Base-by-base conservation (phyloP, 1,140 invertebrate species). In the Trinorchestia longiramus region DNA sequence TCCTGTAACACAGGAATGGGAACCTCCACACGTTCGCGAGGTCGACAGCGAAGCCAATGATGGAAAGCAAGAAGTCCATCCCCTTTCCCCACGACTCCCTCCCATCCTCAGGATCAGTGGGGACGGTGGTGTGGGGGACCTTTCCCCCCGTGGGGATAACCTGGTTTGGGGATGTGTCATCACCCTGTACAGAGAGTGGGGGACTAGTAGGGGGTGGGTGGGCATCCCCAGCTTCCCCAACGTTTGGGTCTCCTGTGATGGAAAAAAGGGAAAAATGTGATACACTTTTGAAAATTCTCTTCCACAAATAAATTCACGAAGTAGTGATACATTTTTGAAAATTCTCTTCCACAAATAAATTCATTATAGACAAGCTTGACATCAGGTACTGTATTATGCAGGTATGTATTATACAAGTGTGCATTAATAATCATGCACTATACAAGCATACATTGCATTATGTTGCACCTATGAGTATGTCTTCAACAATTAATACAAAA, bases 1-100 rank as follows among this genome's bases (percentile, higher is more conserved):
- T 97, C 53, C 96, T 96, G 96, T 97, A 97, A 87, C 97, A 97
- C 36, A 97, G 96, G 96, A 97, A 97, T 11, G 97, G 97, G 97
- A 98, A 98, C 95, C 99, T 97, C 99, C 99, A 99, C 3, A 99
- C 98, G 97, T 99, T 99, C 19, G 99, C 98, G 96, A 99, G 97
- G 97, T 99, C 99, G 0, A 99, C 99, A 0, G 99, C 99, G 97
- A 99, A 99, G 3, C 99, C 99, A 96, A 99, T 99, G 96, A 99
- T 99, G 77, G 99, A 99, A 4, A 99, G 98, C 23, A 99, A 98
- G 97, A 99, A 99, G 97, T 99, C 99, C 23, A 98, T 98, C 97
- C 99, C 99, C 43, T 98, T 98, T 15, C 98, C 98, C 99, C 98
- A 99, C 0, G 98, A 96, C 57, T 97, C 97, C 41, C 96, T 88